Evolutionary conservation across 2,888 invertebrate genomes (phyloP), one percentile per base, ranked within the genome.

Genomic region (Acleris literana): DNA sequence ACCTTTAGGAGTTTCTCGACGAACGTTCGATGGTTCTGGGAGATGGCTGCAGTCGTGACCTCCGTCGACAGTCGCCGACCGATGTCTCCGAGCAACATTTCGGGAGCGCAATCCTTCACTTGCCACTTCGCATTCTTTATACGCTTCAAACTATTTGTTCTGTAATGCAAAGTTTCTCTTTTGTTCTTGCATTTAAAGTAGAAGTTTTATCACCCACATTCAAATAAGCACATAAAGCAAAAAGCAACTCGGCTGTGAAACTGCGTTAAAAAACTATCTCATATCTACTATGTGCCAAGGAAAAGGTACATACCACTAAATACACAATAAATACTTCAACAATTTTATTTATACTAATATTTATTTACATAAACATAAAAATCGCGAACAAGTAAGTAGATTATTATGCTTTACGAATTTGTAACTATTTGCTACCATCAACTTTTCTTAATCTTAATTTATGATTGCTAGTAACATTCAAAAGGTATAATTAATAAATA

Each of bases 21-120:
- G 92, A 99, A 99, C 25, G 97, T 97, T 96, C 98, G 98, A 89
- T 99, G 99, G 44, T 98, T 98, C 86, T 99, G 98, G 16, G 98
- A 98, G 77, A 99, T 97, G 48, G 97, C 94, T 0, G 98, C 97
- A 0, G 98, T 97, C 71, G 97, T 97, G 76, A 95, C 94, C 71
- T 95, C 95, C 2, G 95, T 94, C 0, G 94, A 94, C 58, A 94
- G 80, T 71, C 94, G 92, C 58, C 94, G 87, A 70, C 87, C 90
- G 58, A 93, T 88, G 71, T 93, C 93, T 0, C 91, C 91, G 54
- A 92, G 76, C 64, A 92, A 76, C 70, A 91, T 71, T 71, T 92
- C 94, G 49, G 94, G 89, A 3, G 94, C 93, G 64, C 94, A 94
- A 75, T 94, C 94, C 78, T 94, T 94, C 64, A 94, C 93, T 76